Evolutionary conservation across 2,797 vertebrate species (phyloP).

Genomic region (Helarctos malayanus): DNA sequence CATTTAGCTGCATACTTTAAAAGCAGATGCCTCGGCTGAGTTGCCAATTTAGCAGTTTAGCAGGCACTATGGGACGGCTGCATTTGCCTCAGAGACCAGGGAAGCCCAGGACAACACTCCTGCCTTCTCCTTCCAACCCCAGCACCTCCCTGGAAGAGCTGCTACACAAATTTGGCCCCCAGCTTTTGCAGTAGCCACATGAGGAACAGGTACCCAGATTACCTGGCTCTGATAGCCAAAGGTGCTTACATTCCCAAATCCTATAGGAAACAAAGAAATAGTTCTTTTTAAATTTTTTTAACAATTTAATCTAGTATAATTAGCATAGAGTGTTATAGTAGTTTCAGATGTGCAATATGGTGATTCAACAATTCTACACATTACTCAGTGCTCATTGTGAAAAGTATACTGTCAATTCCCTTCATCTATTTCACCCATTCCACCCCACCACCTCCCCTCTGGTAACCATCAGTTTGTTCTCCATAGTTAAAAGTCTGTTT

Average conservation of each 20-base stretch:
- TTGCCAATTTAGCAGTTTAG: background rate
- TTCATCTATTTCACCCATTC: background rate
- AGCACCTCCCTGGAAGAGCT: background rate
- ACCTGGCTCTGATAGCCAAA: background rate
- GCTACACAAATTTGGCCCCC: background rate
- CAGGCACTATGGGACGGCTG: too few species aligned
- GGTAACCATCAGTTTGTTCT: background rate
- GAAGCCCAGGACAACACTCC: background rate
- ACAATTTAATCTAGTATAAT: background rate
- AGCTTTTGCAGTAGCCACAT: background rate
- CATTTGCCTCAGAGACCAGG: background rate
- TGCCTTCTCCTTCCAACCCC: background rate
- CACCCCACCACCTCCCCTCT: background rate
- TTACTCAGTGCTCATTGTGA: background rate
- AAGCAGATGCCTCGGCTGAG: background rate
- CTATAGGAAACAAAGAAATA: background rate
- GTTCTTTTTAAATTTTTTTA: background rate
- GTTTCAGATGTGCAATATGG: background rate
- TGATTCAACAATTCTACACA: background rate
- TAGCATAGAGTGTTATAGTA: background rate
- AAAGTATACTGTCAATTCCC: background rate
- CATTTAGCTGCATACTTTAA: background rate
- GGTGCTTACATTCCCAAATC: background rate
- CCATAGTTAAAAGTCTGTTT: too few species aligned
- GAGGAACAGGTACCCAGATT: background rate